These are phyloP conservation scores for Drosophila borealis DNA, from an alignment of 2,888 invertebrate genomes.

Conservation along the genomic window DNA sequence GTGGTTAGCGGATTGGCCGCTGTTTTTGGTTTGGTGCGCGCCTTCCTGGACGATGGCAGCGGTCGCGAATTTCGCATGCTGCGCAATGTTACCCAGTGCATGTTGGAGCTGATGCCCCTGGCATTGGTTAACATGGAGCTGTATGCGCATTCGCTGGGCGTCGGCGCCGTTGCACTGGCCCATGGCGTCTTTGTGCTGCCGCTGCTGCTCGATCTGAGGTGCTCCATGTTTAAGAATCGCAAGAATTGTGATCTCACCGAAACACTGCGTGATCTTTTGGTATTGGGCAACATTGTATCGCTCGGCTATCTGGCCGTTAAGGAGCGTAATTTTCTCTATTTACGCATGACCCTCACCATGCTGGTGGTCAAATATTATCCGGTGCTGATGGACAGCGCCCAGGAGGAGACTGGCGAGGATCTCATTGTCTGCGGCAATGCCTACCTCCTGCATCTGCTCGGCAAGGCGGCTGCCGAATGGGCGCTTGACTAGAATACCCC, in stretches of 20 bases:
- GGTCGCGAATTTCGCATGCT: slow-evolving; percentile 13
- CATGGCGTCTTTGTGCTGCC: slow-evolving; percentile 75
- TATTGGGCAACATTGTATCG: slow-evolving; percentile 74
- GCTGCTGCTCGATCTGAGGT: slow-evolving; percentile 62
- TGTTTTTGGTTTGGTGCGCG: slow-evolving; percentile 61
- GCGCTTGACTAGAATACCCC: slow-evolving; percentile 6
- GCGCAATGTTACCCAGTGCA: slow-evolving; percentile 43
- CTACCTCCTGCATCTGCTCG: slow-evolving; percentile 50
- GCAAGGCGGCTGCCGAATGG: slow-evolving; percentile 17
- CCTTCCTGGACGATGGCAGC: slow-evolving; percentile 34
- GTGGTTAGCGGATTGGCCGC: slow-evolving; percentile 68
- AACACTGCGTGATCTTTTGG: slow-evolving; percentile 60
- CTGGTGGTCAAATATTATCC: slow-evolving; percentile 58
- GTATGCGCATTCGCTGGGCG: slow-evolving; percentile 55
- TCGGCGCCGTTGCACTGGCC: slow-evolving; percentile 56
- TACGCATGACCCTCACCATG: slow-evolving; percentile 62
- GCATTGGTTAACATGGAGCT: slow-evolving; percentile 76
- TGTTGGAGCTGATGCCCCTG: slow-evolving; percentile 71
- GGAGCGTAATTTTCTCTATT: slow-evolving; percentile 56
- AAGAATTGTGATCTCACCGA: slow-evolving; percentile 52
- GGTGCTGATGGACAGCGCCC: slow-evolving; percentile 49
- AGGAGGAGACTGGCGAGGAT: slow-evolving; percentile 61
- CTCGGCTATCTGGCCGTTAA: slow-evolving; percentile 62
- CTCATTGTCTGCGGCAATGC: slow-evolving; percentile 58
- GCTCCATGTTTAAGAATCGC: slow-evolving; percentile 46